These are phyloP conservation scores for Falcunculus frontatus DNA, from an alignment of 2,113 vertebrate species.

Conservation along the genomic window DNA sequence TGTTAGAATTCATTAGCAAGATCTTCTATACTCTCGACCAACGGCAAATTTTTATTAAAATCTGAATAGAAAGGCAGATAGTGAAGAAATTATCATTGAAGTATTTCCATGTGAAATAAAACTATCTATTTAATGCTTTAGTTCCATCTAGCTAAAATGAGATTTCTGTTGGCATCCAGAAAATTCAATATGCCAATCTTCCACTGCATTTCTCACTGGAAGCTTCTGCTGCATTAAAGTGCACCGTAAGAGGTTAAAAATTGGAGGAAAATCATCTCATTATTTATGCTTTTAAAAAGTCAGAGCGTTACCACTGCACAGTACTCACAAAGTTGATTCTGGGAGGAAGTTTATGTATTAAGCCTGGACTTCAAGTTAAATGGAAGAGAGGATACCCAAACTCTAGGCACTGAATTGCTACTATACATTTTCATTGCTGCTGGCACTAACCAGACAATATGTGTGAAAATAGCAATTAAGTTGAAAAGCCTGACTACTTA, in stretches of 20 bases:
- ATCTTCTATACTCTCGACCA: not conserved
- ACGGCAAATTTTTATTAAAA: constrained; percentile 15
- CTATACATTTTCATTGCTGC: not conserved
- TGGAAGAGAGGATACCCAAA: not conserved
- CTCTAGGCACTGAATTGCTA: not conserved
- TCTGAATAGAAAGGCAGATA: not conserved
- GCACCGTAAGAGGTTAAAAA: not conserved
- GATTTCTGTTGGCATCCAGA: not conserved
- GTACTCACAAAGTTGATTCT: not conserved
- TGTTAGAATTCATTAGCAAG: not conserved
- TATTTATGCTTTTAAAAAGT: not conserved
- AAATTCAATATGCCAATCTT: not conserved
- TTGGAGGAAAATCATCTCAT: not conserved
- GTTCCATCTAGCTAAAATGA: constrained; percentile 6
- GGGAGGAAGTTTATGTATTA: not conserved
- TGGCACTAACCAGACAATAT: not conserved
- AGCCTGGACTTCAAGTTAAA: not conserved
- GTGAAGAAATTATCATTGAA: not conserved
- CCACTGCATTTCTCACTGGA: not conserved
- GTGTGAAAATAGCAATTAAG: not conserved
- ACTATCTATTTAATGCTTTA: constrained; percentile 1
- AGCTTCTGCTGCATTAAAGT: not conserved
- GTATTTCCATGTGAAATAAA: constrained; percentile 40
- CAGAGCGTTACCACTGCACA: not conserved
- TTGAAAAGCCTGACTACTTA: not conserved